Evolutionary conservation across 2,888 invertebrate species (phyloP).

Genomic region (Eupithecia insigniata): DNA sequence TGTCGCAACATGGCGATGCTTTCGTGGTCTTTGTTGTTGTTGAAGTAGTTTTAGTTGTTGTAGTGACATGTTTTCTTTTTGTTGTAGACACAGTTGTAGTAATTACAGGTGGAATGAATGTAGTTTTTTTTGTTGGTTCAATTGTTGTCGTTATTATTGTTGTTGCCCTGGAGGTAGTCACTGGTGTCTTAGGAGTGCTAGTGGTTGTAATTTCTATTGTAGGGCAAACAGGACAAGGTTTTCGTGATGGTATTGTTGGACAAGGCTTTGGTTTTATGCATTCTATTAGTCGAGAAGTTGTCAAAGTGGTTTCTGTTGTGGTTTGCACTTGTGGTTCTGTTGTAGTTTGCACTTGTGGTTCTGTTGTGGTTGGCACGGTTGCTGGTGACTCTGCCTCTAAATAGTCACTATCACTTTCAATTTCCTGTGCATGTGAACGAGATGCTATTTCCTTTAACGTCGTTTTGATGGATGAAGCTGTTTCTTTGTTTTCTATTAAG

Average conservation of each 20-base stretch:
- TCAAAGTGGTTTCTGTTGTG: background rate
- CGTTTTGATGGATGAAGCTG: background rate
- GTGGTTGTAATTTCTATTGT: background rate
- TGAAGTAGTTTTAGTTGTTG: slow-evolving; percentile 19
- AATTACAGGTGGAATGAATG: slow-evolving; percentile 1
- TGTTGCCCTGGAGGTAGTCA: background rate
- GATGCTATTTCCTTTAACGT: background rate
- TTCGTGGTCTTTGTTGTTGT: background rate
- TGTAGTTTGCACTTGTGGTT: background rate
- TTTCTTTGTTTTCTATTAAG: slow-evolving; percentile 1
- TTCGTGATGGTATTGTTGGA: background rate
- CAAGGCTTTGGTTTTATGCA: slow-evolving; percentile 8
- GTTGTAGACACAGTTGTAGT: slow-evolving; percentile 8
- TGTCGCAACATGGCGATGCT: slow-evolving; percentile 44
- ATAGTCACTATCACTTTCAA: slow-evolving; percentile 21
- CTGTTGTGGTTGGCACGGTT: background rate
- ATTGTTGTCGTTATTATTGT: background rate
- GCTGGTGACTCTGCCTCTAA: slow-evolving; percentile 22
- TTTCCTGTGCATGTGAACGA: background rate
- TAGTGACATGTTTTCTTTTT: background rate
- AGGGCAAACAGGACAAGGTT: background rate
- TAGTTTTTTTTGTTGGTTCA: background rate
- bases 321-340: background rate
- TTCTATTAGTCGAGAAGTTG: slow-evolving; percentile 14
- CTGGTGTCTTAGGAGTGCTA: background rate